Evolutionary conservation across 2,113 vertebrate species (phyloP).

Genomic region (Thamnophis sirtalis): DNA sequence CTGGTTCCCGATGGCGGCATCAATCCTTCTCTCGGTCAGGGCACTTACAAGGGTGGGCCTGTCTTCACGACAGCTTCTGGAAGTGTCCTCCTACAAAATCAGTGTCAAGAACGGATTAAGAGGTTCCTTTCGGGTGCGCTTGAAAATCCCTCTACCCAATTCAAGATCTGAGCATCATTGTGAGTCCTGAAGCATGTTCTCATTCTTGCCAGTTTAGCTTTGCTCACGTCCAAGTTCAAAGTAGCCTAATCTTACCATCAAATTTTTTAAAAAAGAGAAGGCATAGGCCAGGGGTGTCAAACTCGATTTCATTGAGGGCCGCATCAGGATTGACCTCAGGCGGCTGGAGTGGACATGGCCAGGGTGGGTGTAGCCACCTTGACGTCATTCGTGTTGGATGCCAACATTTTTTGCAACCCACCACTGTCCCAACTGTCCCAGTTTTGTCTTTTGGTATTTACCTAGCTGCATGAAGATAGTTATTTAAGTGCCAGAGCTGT

Average conservation of each 20-base stretch:
- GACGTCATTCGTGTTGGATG: no score
- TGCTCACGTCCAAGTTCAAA: no score
- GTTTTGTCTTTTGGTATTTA: not conserved
- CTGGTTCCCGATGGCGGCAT: conserved; percentile 77
- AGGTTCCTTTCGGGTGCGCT: not conserved
- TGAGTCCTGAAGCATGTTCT: not conserved
- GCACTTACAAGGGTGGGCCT: conserved; percentile 67
- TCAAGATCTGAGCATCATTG: not conserved
- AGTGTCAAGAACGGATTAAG: not conserved
- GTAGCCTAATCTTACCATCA: no score
- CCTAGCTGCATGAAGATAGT: not conserved
- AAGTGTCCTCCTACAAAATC: conserved; percentile 78
- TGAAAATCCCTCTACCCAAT: not conserved
- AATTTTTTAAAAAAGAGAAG: no score
- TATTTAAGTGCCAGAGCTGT: not conserved
- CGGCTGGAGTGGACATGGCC: no score
- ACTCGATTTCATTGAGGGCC: no score
- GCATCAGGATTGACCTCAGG: no score
- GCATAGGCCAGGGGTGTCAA: no score
- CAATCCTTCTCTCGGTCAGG: conserved; percentile 78
- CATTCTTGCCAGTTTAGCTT: not conserved
- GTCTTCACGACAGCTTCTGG: conserved; percentile 72
- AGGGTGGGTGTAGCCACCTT: no score
- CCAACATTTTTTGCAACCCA: no score
- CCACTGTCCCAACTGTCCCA: not conserved